These are phyloP conservation scores for Cololabis saira DNA, from an alignment of 2,113 vertebrate species.

Conservation along the genomic window DNA sequence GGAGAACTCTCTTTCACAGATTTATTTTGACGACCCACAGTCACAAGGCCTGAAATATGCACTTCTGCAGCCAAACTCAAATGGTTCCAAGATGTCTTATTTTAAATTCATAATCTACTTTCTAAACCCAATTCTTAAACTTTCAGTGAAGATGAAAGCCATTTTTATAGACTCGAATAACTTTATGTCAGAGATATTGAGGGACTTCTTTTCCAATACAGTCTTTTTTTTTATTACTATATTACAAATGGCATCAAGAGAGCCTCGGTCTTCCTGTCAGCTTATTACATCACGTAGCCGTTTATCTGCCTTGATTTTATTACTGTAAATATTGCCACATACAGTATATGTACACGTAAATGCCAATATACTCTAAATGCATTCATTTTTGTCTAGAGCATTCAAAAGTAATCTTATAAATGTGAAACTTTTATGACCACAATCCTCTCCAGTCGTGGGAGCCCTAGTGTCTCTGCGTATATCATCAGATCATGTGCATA, in stretches of 20 bases:
- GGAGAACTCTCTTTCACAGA: conserved; percentile 30
- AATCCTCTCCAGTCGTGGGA: no score
- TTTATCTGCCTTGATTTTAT: no score
- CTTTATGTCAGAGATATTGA: not conserved
- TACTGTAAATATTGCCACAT: no score
- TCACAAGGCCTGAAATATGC: conserved; percentile 46
- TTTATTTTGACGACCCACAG: conserved; percentile 54
- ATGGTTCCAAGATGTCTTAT: conserved; percentile 6
- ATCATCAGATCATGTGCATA: no score
- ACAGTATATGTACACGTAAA: no score
- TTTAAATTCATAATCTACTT: conserved; percentile 9
- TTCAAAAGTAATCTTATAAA: no score
- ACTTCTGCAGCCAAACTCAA: conserved; percentile 35
- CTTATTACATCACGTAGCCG: no score
- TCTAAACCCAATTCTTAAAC: conserved; percentile 27
- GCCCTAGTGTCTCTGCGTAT: no score
- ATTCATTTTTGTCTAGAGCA: no score
- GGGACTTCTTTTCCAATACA: not conserved
- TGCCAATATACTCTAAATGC: no score
- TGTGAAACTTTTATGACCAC: no score
- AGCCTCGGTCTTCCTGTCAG: not conserved
- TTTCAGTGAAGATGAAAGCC: conserved; percentile 1
- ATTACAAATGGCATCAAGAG: not conserved
- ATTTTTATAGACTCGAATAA: not conserved
- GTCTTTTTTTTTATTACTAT: not conserved